Conservation (phyloP, 2,888 invertebrate species). For the Aspidiotus destructor region DNA sequence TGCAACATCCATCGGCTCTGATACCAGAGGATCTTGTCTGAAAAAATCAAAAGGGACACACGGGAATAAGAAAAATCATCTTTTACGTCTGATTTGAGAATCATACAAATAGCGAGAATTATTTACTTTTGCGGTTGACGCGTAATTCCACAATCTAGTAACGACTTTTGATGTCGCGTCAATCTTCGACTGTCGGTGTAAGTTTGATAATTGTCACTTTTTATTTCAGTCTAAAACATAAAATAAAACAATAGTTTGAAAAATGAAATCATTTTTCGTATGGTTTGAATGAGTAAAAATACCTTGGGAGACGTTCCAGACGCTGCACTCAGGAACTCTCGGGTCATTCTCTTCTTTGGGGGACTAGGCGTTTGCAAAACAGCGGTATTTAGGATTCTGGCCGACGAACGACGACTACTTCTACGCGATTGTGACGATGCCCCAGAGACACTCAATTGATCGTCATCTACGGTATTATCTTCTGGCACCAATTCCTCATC, state of each 20-base stretch:
- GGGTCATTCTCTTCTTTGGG: not conserved
- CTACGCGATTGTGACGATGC: not conserved
- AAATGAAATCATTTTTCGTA: not conserved
- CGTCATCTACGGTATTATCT: slow-evolving; percentile 6
- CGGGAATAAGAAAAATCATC: no score
- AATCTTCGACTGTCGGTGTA: slow-evolving; percentile 25
- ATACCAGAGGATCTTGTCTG: not conserved
- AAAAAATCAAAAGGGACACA: no score
- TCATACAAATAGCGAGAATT: no score
- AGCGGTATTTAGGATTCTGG: not conserved
- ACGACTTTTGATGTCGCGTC: slow-evolving; percentile 28
- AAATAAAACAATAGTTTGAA: slow-evolving; percentile 6
- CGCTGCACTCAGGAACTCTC: not conserved
- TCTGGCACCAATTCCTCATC: slow-evolving; percentile 11
- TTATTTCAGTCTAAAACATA: not conserved
- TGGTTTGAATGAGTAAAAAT: no score
- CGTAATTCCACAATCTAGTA: slow-evolving; percentile 22
- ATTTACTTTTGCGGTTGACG: not conserved
- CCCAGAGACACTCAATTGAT: slow-evolving; percentile 9
- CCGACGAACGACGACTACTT: slow-evolving; percentile 1
- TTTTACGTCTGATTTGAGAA: no score
- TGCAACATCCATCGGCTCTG: not conserved
- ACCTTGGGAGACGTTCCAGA: not conserved
- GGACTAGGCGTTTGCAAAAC: not conserved
- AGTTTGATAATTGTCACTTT: not conserved